Evolutionary conservation across 2,888 invertebrate species (phyloP).

Genomic region (Andrena bucephala): DNA sequence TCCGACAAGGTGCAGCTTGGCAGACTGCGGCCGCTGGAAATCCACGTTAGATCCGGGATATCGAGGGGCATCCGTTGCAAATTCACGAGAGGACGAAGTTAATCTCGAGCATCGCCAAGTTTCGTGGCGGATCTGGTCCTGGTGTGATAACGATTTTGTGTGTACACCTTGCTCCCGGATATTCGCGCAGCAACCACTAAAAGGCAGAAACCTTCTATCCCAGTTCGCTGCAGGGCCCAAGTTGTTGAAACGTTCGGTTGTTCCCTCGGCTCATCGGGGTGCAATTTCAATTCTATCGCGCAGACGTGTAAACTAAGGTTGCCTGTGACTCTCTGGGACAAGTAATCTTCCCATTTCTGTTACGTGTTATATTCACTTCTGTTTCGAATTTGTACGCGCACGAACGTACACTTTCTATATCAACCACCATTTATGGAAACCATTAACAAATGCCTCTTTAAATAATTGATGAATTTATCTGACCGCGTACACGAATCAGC

Average conservation of each 20-base stretch:
- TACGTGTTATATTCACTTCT: not conserved
- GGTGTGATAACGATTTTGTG: slow-evolving; percentile 55
- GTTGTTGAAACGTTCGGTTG: slow-evolving; percentile 27
- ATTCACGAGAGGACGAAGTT: slow-evolving; percentile 52
- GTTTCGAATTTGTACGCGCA: not conserved
- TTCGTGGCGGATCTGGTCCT: slow-evolving; percentile 24
- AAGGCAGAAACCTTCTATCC: slow-evolving; percentile 14
- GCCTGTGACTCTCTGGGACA: not conserved
- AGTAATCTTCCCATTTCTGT: not conserved
- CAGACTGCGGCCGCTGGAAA: slow-evolving; percentile 24
- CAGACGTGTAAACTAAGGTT: slow-evolving; percentile 18
- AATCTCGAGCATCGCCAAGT: slow-evolving; percentile 45
- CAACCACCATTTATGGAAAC: not conserved
- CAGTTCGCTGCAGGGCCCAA: not conserved
- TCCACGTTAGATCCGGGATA: slow-evolving; percentile 56
- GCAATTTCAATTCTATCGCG: slow-evolving; percentile 27
- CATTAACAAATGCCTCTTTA: not conserved
- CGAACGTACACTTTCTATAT: not conserved
- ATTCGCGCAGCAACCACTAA: slow-evolving; percentile 30
- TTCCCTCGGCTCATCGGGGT: slow-evolving; percentile 12
- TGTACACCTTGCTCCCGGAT: slow-evolving; percentile 21
- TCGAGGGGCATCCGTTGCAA: slow-evolving; percentile 51
- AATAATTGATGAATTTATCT: not conserved
- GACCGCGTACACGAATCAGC: not conserved
- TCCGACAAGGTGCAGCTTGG: slow-evolving; percentile 2